A percentile compares a stretch with the other conserved stretches of the same genome.
Evolutionary conservation across 2,888 invertebrate species (phyloP).

Genomic region (Lepetodrilus schrolli): DNA sequence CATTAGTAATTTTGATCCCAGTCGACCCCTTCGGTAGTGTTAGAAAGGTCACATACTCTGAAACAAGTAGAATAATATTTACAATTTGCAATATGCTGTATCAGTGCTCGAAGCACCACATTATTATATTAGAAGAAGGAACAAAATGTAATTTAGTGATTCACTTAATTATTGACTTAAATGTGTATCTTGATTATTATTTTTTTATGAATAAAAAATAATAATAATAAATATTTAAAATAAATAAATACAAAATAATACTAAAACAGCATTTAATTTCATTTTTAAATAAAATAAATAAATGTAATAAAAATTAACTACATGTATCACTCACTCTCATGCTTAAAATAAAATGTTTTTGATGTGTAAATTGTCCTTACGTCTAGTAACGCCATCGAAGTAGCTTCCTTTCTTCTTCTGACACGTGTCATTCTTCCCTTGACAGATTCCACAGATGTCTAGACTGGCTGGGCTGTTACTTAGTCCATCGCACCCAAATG

Average conservation of each 20-base stretch:
- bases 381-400: constrained; percentile 46
- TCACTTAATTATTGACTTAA: no score
- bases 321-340: constrained; percentile 49
- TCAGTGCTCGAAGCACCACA: no score
- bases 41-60: constrained; percentile 2
- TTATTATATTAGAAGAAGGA: no score
- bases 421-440: constrained; percentile 57
- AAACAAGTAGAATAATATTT: no score
- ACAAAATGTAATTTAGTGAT: no score
- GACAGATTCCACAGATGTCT: constrained; percentile 61
- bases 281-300: background rate
- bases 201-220: no score
- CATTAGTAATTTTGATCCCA: constrained; percentile 52
- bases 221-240: no score
- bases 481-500: constrained; percentile 65
- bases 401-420: constrained; percentile 46
- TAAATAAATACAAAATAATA: no score
- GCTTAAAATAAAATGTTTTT: constrained; percentile 52
- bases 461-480: constrained; percentile 46
- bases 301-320: background rate
- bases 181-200: no score
- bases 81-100: no score
- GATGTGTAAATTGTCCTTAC: constrained; percentile 50
- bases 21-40: constrained; percentile 53
- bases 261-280: no score